These are phyloP conservation scores for Sorex fumeus DNA, from an alignment of 2,113 vertebrate species.

Conservation along the genomic window DNA sequence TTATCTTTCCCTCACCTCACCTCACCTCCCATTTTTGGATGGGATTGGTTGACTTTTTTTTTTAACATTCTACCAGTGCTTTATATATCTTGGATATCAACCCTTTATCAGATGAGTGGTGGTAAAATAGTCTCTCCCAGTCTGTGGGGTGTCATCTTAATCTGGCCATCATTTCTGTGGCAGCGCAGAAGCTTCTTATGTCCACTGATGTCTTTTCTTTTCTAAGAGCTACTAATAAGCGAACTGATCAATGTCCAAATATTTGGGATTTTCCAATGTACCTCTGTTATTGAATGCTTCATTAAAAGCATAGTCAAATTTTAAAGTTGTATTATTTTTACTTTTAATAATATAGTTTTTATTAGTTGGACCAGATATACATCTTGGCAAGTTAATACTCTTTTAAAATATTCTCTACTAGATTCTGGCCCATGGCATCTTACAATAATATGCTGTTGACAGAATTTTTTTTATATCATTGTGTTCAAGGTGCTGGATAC, in stretches of 20 bases:
- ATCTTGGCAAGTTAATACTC: not conserved
- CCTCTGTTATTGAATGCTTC: not conserved
- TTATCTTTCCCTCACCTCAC: too few species aligned
- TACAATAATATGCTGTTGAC: not conserved
- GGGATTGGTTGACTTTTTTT: too few species aligned
- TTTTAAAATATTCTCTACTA: not conserved
- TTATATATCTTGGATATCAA: too few species aligned
- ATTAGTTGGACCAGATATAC: not conserved
- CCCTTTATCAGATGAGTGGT: too few species aligned
- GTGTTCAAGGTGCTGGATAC: not conserved
- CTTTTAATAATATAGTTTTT: not conserved
- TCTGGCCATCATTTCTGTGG: too few species aligned
- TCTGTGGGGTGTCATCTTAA: too few species aligned
- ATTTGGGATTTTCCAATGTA: not conserved
- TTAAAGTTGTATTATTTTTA: too few species aligned
- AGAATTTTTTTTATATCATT: not conserved
- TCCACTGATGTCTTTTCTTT: not conserved
- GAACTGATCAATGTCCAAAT: not conserved
- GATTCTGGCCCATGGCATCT: not conserved
- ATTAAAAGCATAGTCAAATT: not conserved
- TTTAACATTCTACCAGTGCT: too few species aligned
- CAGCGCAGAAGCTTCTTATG: not conserved
- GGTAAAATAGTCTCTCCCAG: too few species aligned
- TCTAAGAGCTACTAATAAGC: not conserved
- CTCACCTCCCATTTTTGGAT: too few species aligned